Percentiles rank a stretch among this genome's conserved stretches.
These are phyloP conservation scores for Acipenser ruthenus DNA, from an alignment of 2,797 vertebrate genomes.

Conservation along the genomic window DNA sequence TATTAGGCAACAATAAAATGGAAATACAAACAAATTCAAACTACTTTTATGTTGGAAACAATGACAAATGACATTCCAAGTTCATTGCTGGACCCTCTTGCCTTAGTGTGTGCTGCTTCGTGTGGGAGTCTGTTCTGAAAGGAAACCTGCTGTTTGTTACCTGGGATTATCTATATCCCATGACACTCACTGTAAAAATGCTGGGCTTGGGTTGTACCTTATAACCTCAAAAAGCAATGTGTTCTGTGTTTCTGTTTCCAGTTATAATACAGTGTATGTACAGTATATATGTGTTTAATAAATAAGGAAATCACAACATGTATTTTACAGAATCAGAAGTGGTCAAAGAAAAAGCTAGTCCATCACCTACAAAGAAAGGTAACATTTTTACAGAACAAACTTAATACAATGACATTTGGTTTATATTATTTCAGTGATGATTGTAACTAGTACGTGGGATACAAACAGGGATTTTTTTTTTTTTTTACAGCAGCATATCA, in stretches of 20 bases:
- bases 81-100: too few relatives aligned
- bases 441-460: too few relatives aligned
- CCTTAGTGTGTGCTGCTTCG: not conserved
- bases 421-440: too few relatives aligned
- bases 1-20: too few relatives aligned
- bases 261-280: not conserved
- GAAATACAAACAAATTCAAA: too few relatives aligned
- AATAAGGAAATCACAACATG: not conserved
- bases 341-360: conserved; percentile 34
- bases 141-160: too few relatives aligned
- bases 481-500: too few relatives aligned
- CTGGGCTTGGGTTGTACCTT: not conserved
- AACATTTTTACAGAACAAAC: not conserved
- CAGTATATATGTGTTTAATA: conserved; percentile 1
- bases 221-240: conserved; percentile 43
- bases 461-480: too few relatives aligned
- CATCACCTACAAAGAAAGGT: conserved; percentile 34
- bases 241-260: not conserved
- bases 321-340: conserved; percentile 37
- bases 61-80: too few relatives aligned
- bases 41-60: too few relatives aligned
- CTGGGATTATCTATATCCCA: too few relatives aligned
- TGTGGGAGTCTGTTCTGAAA: not conserved
- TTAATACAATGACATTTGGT: too few relatives aligned
- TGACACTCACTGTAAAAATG: not conserved